Evolutionary conservation across 1,140 invertebrate species (phyloP).

Genomic region (Tetragonula clypearis): DNA sequence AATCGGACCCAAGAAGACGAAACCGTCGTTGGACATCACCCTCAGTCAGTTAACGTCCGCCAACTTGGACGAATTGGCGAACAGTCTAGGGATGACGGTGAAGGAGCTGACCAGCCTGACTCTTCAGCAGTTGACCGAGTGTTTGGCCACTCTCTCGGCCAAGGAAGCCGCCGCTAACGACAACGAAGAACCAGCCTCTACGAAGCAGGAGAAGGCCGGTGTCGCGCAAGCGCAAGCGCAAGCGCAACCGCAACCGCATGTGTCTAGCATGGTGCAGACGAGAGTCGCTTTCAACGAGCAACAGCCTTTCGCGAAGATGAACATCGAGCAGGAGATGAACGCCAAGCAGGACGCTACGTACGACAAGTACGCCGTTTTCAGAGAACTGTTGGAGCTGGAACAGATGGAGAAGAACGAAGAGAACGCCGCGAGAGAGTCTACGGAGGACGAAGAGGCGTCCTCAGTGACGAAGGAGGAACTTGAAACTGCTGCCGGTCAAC

Average conservation of each 20-base stretch:
- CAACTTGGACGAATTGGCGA: slow-evolving; percentile 89
- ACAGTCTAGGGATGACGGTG: slow-evolving; percentile 88
- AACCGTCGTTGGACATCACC: slow-evolving; percentile 85
- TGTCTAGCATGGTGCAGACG: background rate
- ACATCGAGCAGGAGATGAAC: slow-evolving; percentile 80
- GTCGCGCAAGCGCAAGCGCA: background rate
- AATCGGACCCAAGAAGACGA: slow-evolving; percentile 65
- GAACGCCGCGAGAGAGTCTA: slow-evolving; percentile 60
- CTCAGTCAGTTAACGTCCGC: slow-evolving; percentile 90
- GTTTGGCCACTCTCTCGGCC: slow-evolving; percentile 83
- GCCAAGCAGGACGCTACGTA: slow-evolving; percentile 78
- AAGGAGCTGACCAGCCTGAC: slow-evolving; percentile 91
- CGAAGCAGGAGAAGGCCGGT: slow-evolving; percentile 45
- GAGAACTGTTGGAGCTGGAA: slow-evolving; percentile 90
- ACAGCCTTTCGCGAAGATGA: slow-evolving; percentile 82
- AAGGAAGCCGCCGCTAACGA: slow-evolving; percentile 52
- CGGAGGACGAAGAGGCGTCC: slow-evolving; percentile 69
- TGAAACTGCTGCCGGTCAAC: background rate
- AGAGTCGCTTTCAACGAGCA: background rate
- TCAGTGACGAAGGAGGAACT: slow-evolving; percentile 53
- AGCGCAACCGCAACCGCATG: background rate
- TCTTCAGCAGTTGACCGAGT: slow-evolving; percentile 90
- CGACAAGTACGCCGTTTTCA: slow-evolving; percentile 92
- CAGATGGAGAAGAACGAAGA: slow-evolving; percentile 78
- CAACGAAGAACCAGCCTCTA: slow-evolving; percentile 12